Base-by-base conservation (phyloP, 2,113 vertebrate genomes). In the Neofelis nebulosa region DNA sequence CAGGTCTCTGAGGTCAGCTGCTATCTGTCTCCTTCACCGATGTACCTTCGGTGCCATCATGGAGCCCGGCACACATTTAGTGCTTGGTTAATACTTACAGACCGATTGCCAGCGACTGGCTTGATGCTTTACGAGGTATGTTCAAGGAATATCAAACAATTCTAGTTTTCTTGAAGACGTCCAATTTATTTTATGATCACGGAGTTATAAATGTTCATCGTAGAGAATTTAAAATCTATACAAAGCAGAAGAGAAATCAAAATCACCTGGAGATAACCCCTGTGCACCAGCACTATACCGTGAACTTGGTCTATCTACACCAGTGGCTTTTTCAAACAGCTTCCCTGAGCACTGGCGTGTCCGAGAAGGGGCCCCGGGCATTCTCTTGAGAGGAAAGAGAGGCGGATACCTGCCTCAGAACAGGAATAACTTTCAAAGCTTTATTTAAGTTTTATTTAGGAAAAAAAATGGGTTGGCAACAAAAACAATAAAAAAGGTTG, bases 201-300 rank as follows among this genome's bases (percentile, higher is more conserved):
- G 4, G 84, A 81, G 66, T 82, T 86, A 71, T 68, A 93, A n/a
- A 50, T 29, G 68, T 41, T 74, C 50, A 36, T 92, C 33, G 5
- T 0, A 65, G 81, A 85, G 71, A 65, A 71, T n/a, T 69, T 82
- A 82, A 91, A 91, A 91, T 65, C 25, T 18, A 41, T 23, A 10
- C 69, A 81, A 73, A 50, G 15, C 31, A 19, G 52, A 41, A 23
- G 65, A 71, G 36, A 91, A 66, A 93, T 65, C 7, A 76, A 78
- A 50, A 21, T 50, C n/a, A 38, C 21, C 55, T 36, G 9, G 65
- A 4, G 14, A 16, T 48, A 57, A 52, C 29, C 48, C 12, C 4
- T 1, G 4, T 36, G 27, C n/a, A n/a, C 74, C 8, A n/a, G 45
- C 7, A 41, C n/a, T 8, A 0, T 5, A 14, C 50, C 16, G 0